A percentile compares a stretch with the other conserved stretches of the same genome.
phyloP scores from a whole-genome alignment of 2,113 vertebrate genomes.

The Engraulis encrasicolus region DNA sequence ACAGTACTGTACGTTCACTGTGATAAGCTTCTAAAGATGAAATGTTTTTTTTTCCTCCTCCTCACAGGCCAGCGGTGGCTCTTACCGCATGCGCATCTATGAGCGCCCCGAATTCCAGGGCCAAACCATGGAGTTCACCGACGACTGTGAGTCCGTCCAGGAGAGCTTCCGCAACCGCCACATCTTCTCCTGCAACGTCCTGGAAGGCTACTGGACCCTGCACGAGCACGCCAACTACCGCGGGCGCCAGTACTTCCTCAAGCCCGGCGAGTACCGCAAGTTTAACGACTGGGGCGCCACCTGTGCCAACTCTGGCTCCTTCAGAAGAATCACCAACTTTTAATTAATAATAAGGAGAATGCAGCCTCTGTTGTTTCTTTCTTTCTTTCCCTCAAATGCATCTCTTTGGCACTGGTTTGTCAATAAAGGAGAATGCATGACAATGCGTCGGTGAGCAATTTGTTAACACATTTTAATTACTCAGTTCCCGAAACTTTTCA shows the following conservation, averaged over 20 bases:
- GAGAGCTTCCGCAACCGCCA: slow-evolving; percentile 66
- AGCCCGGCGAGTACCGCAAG: slow-evolving; percentile 66
- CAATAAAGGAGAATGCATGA: slow-evolving; percentile 37
- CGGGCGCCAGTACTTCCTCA: slow-evolving; percentile 71
- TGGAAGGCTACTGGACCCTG: slow-evolving; percentile 71
- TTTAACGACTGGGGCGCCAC: slow-evolving; percentile 69
- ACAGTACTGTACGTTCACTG: too few relatives aligned
- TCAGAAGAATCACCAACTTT: slow-evolving; percentile 66
- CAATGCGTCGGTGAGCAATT: background rate
- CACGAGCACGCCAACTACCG: slow-evolving; percentile 66
- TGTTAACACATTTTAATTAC: background rate
- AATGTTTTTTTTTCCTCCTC: background rate
- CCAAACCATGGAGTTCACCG: slow-evolving; percentile 69
- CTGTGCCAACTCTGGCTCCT: slow-evolving; percentile 66
- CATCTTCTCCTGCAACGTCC: slow-evolving; percentile 65
- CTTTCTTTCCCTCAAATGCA: too few relatives aligned
- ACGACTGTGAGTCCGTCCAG: slow-evolving; percentile 72
- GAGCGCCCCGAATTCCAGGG: slow-evolving; percentile 70
- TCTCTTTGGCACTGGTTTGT: slow-evolving; percentile 42
- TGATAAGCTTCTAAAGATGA: background rate
- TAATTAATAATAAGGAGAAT: slow-evolving; percentile 56
- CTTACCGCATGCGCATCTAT: slow-evolving; percentile 68
- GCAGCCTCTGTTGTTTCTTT: background rate
- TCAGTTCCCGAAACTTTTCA: background rate
- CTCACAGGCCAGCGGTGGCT: slow-evolving; percentile 65